Conservation (phyloP, 1,140 invertebrate genomes). For the Drosophila rhopaloa region DNA sequence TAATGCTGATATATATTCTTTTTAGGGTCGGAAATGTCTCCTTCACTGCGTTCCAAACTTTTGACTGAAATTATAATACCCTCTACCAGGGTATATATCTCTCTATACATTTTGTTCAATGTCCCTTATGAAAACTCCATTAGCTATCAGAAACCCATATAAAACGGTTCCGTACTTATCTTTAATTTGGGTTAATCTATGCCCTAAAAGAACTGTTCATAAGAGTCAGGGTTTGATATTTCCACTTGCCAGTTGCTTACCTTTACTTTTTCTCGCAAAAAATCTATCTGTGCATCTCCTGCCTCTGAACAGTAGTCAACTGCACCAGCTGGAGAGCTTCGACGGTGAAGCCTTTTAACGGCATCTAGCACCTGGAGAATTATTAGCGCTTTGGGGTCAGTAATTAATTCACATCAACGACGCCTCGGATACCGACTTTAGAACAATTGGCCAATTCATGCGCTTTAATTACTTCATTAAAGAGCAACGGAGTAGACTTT, state of each 20-base stretch:
- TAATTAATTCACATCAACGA: slow-evolving; percentile 77
- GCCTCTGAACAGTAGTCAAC: slow-evolving; percentile 57
- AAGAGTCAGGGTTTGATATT: slow-evolving; percentile 8
- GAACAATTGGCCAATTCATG: slow-evolving; percentile 78
- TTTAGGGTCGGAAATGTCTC: no score
- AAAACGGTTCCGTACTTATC: slow-evolving; percentile 33
- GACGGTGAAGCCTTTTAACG: slow-evolving; percentile 61
- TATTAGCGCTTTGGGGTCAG: slow-evolving; percentile 75
- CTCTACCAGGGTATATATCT: no score
- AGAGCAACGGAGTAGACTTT: slow-evolving; percentile 24
- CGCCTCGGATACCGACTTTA: slow-evolving; percentile 31
- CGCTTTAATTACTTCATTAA: slow-evolving; percentile 82
- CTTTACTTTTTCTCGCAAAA: slow-evolving; percentile 7
- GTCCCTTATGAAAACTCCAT: slow-evolving; percentile 3
- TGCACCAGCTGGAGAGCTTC: slow-evolving; percentile 1
- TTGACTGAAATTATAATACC: no score
- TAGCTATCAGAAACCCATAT: slow-evolving; percentile 33
- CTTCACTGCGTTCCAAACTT: no score
- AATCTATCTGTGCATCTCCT: slow-evolving; percentile 66
- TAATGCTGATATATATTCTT: no score
- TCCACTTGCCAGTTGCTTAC: slow-evolving; percentile 4
- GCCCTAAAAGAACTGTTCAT: slow-evolving; percentile 45
- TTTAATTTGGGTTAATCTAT: slow-evolving; percentile 51
- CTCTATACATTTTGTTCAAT: neutral
- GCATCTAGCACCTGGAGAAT: slow-evolving; percentile 62